Base-by-base conservation (phyloP, 2,113 vertebrate species). In the Megalops atlanticus region DNA sequence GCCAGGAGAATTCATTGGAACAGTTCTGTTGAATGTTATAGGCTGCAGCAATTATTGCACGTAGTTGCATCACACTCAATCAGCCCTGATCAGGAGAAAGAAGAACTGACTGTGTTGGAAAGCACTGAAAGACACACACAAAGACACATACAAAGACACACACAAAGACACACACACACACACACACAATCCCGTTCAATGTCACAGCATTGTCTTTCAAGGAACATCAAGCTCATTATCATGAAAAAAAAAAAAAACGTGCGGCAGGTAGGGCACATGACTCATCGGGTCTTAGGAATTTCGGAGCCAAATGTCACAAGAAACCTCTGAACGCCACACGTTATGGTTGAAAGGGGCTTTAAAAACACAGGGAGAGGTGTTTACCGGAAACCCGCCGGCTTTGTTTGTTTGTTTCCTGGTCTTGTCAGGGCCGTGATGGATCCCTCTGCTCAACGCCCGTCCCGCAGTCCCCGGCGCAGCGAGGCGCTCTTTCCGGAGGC, bases 171-270 rank as follows among this genome's bases (percentile, higher is more conserved):
- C n/a, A n/a, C n/a, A n/a, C n/a, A n/a, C n/a, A n/a, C n/a, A n/a
- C n/a, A 45, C 43, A 45, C 43, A 45, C n/a, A 70, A 79, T 70
- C 18, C 41, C 38, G 70, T 78, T 68, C 40, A 78, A 70, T 45
- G 2, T 8, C 58, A 71, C 33, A 33, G 35, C 7, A 33, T 16
- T 43, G 16, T 43, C 76, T 4, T 8, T 69, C 38, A 54, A 21
- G 31, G 5, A 79, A 36, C n/a, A 35, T 43, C 7, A 41, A 7
- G 18, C 21, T 58, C 41, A 38, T 27, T 33, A 64, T 77, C 39
- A 24, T 54, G n/a, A 1, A 14, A 45, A 45, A 45, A 45, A 45
- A 0, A 45, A 6, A 10, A 14, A 27, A 10, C 1, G 14, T 24
- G 47, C 2, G 12, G 18, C 3, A 21, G 35, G 7, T 21, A 39